Evolutionary conservation across 2,113 vertebrate species (phyloP), one percentile per base, ranked within the genome.

Genomic region (Prunella fulvescens): DNA sequence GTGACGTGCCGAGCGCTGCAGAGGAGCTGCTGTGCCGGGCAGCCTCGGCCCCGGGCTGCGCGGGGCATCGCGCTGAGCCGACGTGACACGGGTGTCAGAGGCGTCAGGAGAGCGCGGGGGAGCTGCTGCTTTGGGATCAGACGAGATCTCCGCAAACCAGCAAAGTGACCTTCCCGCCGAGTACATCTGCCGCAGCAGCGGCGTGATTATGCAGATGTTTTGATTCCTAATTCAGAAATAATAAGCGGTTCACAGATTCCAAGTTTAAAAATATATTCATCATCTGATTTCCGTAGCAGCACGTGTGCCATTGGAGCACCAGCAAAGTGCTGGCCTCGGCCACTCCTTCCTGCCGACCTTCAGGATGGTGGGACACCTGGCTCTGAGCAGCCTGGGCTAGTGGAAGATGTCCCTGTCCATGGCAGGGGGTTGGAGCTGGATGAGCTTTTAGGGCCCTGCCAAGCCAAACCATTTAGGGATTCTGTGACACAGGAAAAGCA

Each of bases 161-260:
- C 88, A 84, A 92, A 97, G 92, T 73, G 96, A 96, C 96, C 96
- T 94, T 92, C 81, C 79, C 2, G 26, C 85, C 11, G 45, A 78
- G 90, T 35, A 37, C 93, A 96, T 95, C 96, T 97, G 97, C 92
- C 6, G 62, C 96, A 84, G 92, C 88, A 73, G 93, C 33, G 17
- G 67, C 48, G 33, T 23, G 87, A 97, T 94, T 95, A 93, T 96
- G 94, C 96, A 89, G 67, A 97, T 94, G 97, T 96, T 97, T 96
- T 95, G 96, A 97, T 95, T 93, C 96, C 94, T 96, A 96, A 97
- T 97, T 98, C 97, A 98, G 97, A 97, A 97, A 97, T 98, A 98
- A 97, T 96, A 95, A 97, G 95, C 56, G 20, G 96, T 97, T 98
- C 95, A 39, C n/a, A 54, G 90, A 74, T 92, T 97, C 97, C 97